Base-by-base conservation (phyloP, 2,113 vertebrate species). In the Dermatemys mawii region DNA sequence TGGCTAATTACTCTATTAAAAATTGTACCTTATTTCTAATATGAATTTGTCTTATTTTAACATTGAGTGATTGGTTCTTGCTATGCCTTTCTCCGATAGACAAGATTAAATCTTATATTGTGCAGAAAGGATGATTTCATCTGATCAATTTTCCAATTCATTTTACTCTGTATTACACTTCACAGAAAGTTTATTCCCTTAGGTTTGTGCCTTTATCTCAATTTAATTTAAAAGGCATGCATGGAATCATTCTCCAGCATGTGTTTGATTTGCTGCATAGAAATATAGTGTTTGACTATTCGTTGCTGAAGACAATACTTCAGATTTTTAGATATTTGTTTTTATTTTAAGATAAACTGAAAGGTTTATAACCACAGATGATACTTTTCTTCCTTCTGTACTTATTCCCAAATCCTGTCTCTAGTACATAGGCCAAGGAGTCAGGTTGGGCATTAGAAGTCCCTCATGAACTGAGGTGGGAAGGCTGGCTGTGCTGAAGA, bases 11-110 rank as follows among this genome's bases (percentile, higher is more conserved):
- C n/a, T 24, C 53, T 27, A 10, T 67, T 24, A 11, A 57, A 83
- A 92, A 88, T 88, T 81, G 35, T 53, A 22, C 3, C n/a, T 70
- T 79, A 29, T 87, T 93, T 93, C 55, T 78, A 82, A 94, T 88
- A 11, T 13, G n/a, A 44, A 44, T 46, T 76, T 46, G 22, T 46
- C 60, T 55, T 17, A 2, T 10, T 29, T 1, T 67, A 54, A 78
- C 44, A 85, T 92, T 73, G 83, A 88, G 35, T 7, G 51, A 60
- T 24, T 51, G 6, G 5, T 0, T 41, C n/a, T 50, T 63, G 3
- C 41, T 89, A 78, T 5, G 11, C 46, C 44, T 92, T 78, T 91
- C 81, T 85, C 78, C 81, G 50, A 11, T 73, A 46, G 81, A 78
- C 53, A 3, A 53, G n/a, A 89, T 86, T 73, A 55, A 80, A 55